Conservation (phyloP, 1,140 invertebrate species). For the Mylabris phalerata region DNA sequence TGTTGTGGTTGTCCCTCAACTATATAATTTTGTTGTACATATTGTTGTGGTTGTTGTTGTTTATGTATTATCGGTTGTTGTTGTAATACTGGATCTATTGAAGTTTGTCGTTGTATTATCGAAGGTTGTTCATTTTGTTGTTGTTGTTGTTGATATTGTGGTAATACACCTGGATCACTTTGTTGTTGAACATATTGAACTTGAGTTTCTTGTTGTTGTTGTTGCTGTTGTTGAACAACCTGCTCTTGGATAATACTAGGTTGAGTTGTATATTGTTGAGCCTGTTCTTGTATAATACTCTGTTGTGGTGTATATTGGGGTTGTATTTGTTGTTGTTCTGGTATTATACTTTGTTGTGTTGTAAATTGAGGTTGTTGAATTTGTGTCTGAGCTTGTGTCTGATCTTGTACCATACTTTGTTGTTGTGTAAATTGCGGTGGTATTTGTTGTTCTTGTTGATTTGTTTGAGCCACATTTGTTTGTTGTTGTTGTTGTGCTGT, state of each 20-base stretch:
- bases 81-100: conserved; percentile 31
- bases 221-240: background rate
- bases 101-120: conserved; percentile 30
- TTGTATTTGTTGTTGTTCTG: conserved; percentile 31
- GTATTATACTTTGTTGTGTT: conserved; percentile 42
- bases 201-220: conserved; percentile 41
- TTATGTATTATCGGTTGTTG: conserved; percentile 35
- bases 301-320: conserved; percentile 31
- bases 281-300: conserved; percentile 14
- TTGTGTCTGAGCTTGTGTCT: conserved; percentile 24
- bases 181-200: conserved; percentile 39
- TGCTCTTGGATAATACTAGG: too few relatives aligned
- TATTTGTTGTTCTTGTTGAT: conserved; percentile 31
- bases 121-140: conserved; percentile 35
- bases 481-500: conserved; percentile 44
- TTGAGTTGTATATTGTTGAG: conserved; percentile 27
- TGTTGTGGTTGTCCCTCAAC: conserved; percentile 30
- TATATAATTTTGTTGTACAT: conserved; percentile 32
- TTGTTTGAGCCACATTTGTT: conserved; percentile 45
- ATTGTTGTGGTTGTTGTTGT: conserved; percentile 29
- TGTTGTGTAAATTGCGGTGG: conserved; percentile 5
- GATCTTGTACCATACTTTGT: background rate
- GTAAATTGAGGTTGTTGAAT: conserved; percentile 39
- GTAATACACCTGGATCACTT: conserved; percentile 25
- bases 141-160: conserved; percentile 39